A percentile compares a stretch with the other conserved stretches of the same genome.
Conservation (phyloP, 2,113 vertebrate genomes). For the Tor tambroides region DNA sequence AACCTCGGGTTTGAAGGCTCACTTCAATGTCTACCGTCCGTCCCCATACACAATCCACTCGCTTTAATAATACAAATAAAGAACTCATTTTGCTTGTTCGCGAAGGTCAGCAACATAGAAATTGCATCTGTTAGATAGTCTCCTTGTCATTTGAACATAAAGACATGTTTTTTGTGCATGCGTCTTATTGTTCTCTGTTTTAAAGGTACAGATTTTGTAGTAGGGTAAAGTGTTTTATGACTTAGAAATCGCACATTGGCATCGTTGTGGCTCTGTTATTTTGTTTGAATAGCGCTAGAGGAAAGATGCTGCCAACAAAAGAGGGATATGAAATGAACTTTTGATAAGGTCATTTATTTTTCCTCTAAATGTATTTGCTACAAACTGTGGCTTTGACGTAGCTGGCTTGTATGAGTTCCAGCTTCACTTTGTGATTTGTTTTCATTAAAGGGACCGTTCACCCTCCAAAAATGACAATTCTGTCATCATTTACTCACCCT, state of each 20-base stretch:
- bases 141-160: conserved; percentile 30
- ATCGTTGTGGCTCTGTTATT: neutral
- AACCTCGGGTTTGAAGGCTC: neutral
- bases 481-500: neutral
- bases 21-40: neutral
- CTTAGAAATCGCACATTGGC: neutral
- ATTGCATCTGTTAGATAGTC: neutral
- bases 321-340: neutral
- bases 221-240: neutral
- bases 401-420: neutral
- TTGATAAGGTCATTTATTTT: conserved; percentile 16
- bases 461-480: neutral
- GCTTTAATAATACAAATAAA: conserved; percentile 8
- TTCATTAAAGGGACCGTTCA: neutral
- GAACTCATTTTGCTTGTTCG: neutral
- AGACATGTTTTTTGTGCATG: neutral
- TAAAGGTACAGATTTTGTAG: neutral
- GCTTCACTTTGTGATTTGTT: neutral
- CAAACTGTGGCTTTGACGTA: neutral
- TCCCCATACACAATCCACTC: neutral
- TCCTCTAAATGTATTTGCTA: neutral
- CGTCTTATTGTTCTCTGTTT: neutral
- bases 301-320: neutral
- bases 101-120: conserved; percentile 25
- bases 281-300: neutral